Evolutionary conservation across 2,797 vertebrate genomes (phyloP).

Genomic region (Bradypus variegatus): DNA sequence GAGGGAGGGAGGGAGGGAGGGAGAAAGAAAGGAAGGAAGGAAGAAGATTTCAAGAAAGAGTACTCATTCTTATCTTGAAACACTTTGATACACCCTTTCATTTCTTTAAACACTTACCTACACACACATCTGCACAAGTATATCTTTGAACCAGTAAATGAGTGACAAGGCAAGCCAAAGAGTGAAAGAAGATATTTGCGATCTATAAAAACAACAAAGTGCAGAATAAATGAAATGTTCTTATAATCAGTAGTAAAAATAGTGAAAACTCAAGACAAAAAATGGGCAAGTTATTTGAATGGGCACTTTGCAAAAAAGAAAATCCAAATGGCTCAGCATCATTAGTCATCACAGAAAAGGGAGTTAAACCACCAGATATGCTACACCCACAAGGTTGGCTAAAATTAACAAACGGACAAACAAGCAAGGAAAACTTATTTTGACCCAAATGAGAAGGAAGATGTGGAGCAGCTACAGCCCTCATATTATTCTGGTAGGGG

Average conservation of each 20-base stretch:
- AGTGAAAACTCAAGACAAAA: background rate
- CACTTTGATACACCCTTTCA: background rate
- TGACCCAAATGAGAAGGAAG: no score
- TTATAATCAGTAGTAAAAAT: background rate
- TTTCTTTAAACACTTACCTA: background rate
- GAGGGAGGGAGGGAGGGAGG: no score
- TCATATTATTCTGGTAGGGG: background rate
- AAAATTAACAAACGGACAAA: background rate
- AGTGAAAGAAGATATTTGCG: background rate
- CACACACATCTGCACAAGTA: no score
- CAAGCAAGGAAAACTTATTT: background rate
- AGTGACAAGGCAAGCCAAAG: background rate
- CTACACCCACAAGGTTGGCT: background rate
- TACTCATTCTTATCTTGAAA: background rate
- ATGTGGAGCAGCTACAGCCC: fast-evolving
- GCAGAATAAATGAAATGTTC: no score
- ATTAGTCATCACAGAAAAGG: background rate
- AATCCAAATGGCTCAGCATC: no score
- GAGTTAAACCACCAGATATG: background rate
- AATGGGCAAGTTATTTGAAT: background rate
- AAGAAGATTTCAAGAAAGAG: background rate
- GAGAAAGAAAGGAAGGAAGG: background rate
- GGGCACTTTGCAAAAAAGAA: background rate
- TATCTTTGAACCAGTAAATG: background rate
- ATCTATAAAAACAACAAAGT: background rate